Evolutionary conservation across 2,888 invertebrate species (phyloP).

Genomic region (Argyra leucocephala): DNA sequence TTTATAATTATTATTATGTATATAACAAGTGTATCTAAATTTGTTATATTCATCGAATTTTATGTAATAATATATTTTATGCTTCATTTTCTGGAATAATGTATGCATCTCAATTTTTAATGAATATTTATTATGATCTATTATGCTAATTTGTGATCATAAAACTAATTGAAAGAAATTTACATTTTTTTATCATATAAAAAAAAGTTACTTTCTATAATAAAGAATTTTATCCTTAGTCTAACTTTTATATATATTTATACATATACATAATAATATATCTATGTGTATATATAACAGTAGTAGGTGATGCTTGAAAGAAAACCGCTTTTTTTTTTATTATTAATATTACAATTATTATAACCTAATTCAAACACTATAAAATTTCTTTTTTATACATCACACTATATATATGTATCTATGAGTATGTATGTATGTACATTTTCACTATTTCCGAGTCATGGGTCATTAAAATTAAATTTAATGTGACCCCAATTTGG

Average conservation of each 20-base stretch:
- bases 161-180: not conserved
- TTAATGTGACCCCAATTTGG: not conserved
- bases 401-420: too few species aligned
- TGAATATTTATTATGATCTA: too few species aligned
- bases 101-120: too few species aligned
- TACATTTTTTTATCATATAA: not conserved
- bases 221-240: too few species aligned
- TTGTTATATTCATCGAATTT: too few species aligned
- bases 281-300: not conserved
- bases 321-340: not conserved
- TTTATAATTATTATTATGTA: too few species aligned
- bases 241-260: not conserved
- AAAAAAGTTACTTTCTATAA: too few species aligned
- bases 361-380: slow-evolving; percentile 2
- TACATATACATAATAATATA: not conserved
- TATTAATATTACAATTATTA: not conserved
- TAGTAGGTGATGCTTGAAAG: too few species aligned
- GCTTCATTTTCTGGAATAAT: too few species aligned
- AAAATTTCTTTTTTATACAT: not conserved
- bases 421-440: too few species aligned
- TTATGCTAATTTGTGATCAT: not conserved
- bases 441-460: not conserved
- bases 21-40: too few species aligned
- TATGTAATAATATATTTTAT: too few species aligned
- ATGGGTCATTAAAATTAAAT: slow-evolving; percentile 6